Evolutionary conservation across 2,113 vertebrate species (phyloP), one percentile per base, ranked within the genome.

Genomic region (rat (Rattus norvegicus)): DNA sequence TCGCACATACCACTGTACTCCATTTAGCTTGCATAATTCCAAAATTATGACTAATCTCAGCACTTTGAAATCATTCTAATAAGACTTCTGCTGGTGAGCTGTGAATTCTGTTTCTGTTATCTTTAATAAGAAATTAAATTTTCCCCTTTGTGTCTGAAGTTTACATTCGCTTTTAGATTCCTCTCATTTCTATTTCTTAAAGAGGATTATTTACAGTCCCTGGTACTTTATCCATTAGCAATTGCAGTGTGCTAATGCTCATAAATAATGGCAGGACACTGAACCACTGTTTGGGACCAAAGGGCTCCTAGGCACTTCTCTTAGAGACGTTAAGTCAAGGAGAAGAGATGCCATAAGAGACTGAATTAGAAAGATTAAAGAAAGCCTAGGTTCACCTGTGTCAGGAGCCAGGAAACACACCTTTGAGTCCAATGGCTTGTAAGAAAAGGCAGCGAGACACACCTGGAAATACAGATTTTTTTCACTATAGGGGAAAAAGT

Each of bases 51-150:
- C 26, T 99, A 80, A 97, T 97, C 73, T 99, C 98, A 86, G 98
- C 99, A 13, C 98, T 99, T 95, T 98, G 98, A 98, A 99, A 99
- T 94, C 99, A 97, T n/a, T 99, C 96, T 97, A 98, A 67, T 0
- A 99, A 95, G 81, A 93, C 97, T 69, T 98, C 94, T 28, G 94
- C 80, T 22, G 95, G 93, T 81, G 96, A 96, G 79, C 69, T 96
- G 33, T 80, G 93, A 73, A 76, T 81, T 85, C 70, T 69, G 6
- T 89, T 59, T 63, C 86, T 16, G 52, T 96, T 56, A 70, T 97
- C 80, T 97, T 28, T 95, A 69, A 87, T 75, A 84, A 97, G 92
- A 96, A 95, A 92, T 73, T 3, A 39, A 49, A 52, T 95, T 91
- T 59, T 91, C 83, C 75, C 69, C 90, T 93, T 86, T 79, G 81